phyloP scores from a whole-genome alignment of 2,113 vertebrate species.

The Pelobates fuscus region DNA sequence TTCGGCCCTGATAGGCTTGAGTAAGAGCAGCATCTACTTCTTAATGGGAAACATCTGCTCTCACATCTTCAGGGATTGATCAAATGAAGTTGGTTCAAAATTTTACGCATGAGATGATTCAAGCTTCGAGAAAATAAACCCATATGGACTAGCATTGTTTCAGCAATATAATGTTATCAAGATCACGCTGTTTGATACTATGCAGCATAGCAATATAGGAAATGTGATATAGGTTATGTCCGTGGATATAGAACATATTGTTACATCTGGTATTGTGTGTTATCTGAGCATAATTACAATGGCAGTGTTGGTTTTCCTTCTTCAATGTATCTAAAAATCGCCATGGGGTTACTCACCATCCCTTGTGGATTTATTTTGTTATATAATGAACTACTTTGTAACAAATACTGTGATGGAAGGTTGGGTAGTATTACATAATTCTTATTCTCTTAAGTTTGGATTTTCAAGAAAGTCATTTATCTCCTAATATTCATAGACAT shows the following conservation, averaged over 20 bases:
- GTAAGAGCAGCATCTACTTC: constrained; percentile 21
- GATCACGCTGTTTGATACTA: background rate
- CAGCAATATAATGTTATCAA: constrained; percentile 7
- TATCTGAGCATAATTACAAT: no score
- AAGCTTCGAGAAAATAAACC: constrained; percentile 10
- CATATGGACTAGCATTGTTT: background rate
- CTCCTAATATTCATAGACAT: no score
- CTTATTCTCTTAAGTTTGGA: no score
- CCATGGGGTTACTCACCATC: no score
- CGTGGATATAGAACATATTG: background rate
- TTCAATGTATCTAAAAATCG: no score
- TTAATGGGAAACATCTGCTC: constrained; percentile 10
- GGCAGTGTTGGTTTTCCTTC: no score
- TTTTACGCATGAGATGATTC: constrained; percentile 15
- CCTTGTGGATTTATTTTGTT: no score
- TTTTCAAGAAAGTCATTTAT: no score
- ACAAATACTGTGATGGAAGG: no score
- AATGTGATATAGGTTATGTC: background rate
- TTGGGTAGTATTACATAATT: no score
- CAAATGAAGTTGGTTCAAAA: constrained; percentile 12
- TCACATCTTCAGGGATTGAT: constrained; percentile 12
- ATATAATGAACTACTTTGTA: no score
- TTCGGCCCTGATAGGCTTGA: constrained; percentile 20
- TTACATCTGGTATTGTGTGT: background rate
- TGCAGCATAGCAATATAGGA: no score